Evolutionary conservation across 2,797 vertebrate genomes (phyloP), one percentile per base, ranked within the genome.

Genomic region (Onychomys torridus): DNA sequence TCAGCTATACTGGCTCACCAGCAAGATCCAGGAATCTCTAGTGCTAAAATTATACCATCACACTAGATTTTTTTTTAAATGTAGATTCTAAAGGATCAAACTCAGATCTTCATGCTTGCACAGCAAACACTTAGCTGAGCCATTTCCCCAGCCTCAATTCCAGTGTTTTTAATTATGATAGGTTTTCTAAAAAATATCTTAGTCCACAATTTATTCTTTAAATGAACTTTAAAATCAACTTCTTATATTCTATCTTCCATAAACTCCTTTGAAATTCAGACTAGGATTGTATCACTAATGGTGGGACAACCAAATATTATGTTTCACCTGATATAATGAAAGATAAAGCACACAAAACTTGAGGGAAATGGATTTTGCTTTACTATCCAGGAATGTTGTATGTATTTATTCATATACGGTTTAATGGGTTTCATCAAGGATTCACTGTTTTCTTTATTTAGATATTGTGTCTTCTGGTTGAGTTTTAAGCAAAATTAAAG

Each of bases 201-300:
- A 55, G 9, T 49, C 69, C 61, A 91, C 14, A 83, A 77, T 49
- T 81, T 76, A 81, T 67, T 89, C 59, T 88, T 83, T 61, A 46
- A 94, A 94, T 61, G 6, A 91, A 82, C 37, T 69, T 87, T 87
- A 87, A 90, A 91, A 83, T 69, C 40, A 88, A 78, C 16, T 71
- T 88, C 16, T 27, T 84, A 83, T 82, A 91, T 91, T 91, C 55
- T n/a, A 78, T 91, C 5, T 19, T 61, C 13, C 8, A 29, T 78
- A 77, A 91, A 87, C 55, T 67, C 61, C 63, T 52, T 83, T 49
- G 16, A 49, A 55, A 78, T 79, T 67, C 83, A 89, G 46, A 84
- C 55, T 93, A 78, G 29, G 52, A 69, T 55, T 93, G 6, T 61
- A 40, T 77, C 55, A 90, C 37, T 90, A 77, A 57, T 43, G 17